Conservation (phyloP, 2,888 invertebrate genomes). For the Phengaris alcon region DNA sequence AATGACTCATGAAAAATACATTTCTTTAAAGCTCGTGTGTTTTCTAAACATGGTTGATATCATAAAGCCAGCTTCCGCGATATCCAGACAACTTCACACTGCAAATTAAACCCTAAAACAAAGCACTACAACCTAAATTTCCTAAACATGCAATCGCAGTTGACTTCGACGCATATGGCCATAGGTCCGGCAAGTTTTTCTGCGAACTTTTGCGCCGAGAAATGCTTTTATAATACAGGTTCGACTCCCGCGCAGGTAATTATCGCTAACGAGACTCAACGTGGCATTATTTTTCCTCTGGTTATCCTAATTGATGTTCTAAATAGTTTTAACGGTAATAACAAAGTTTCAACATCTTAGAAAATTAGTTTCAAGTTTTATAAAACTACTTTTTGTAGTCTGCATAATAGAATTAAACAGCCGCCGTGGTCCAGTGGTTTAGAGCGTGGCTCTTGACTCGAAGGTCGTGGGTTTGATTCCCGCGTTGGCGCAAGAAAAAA, state of each 20-base stretch:
- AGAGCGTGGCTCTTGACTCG: too few relatives aligned
- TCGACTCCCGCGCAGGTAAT: conserved; percentile 36
- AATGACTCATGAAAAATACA: conserved; percentile 27
- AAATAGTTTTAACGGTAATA: conserved; percentile 13
- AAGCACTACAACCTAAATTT: background rate
- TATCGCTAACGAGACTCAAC: conserved; percentile 28
- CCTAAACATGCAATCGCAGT: background rate
- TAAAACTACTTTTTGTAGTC: background rate
- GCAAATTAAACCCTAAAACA: background rate
- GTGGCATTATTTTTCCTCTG: conserved; percentile 21
- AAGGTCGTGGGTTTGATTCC: too few relatives aligned
- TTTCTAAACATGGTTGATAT: conserved; percentile 36
- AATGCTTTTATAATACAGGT: conserved; percentile 38
- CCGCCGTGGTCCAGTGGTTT: too few relatives aligned
- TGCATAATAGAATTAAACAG: background rate
- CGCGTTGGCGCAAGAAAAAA: too few relatives aligned
- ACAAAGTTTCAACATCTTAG: background rate
- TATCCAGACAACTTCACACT: background rate
- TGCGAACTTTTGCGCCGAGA: conserved; percentile 32
- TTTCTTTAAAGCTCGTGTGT: conserved; percentile 34
- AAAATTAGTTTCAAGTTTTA: background rate
- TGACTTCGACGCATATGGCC: conserved; percentile 11
- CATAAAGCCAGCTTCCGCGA: conserved; percentile 31
- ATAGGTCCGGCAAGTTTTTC: conserved; percentile 35
- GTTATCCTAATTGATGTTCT: conserved; percentile 22